phyloP scores from a whole-genome alignment of 2,888 invertebrate species.

The Heteropelma amictum region DNA sequence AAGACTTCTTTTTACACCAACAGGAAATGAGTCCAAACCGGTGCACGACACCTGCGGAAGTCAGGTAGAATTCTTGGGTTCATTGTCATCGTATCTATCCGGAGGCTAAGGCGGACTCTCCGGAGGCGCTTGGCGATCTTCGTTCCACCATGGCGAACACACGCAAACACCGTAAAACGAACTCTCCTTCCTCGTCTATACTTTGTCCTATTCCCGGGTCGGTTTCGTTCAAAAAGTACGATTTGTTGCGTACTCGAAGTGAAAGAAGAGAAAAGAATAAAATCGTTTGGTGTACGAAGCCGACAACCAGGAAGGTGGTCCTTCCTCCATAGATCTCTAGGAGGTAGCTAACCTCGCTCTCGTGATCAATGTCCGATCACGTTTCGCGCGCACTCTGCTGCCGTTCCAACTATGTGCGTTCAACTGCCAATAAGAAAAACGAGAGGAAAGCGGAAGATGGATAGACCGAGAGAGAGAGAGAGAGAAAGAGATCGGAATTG shows the following conservation, averaged over 20 bases:
- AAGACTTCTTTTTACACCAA: neutral
- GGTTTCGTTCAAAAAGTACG: constrained; percentile 12
- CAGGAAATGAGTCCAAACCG: neutral
- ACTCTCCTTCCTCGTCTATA: neutral
- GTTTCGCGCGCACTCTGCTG: constrained; percentile 53
- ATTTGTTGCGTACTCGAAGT: constrained; percentile 8
- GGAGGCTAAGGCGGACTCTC: neutral
- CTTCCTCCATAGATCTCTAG: constrained; percentile 5
- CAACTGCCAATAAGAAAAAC: constrained; percentile 15
- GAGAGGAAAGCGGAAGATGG: neutral
- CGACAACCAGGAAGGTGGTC: constrained; percentile 43
- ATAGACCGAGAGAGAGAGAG: neutral
- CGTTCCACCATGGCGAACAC: constrained; percentile 12
- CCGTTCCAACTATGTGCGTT: constrained; percentile 38
- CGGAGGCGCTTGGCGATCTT: neutral
- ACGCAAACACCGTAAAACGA: neutral
- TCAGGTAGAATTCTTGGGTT: neutral
- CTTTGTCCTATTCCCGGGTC: neutral
- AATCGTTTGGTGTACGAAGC: constrained; percentile 5
- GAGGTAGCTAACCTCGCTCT: constrained; percentile 6
- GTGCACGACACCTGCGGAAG: constrained; percentile 9
- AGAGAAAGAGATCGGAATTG: neutral
- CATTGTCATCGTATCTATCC: constrained; percentile 4
- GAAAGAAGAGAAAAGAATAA: neutral
- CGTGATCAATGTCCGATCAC: constrained; percentile 55